phyloP scores from a whole-genome alignment of 2,888 invertebrate genomes.

The Geotrupes spiniger region DNA sequence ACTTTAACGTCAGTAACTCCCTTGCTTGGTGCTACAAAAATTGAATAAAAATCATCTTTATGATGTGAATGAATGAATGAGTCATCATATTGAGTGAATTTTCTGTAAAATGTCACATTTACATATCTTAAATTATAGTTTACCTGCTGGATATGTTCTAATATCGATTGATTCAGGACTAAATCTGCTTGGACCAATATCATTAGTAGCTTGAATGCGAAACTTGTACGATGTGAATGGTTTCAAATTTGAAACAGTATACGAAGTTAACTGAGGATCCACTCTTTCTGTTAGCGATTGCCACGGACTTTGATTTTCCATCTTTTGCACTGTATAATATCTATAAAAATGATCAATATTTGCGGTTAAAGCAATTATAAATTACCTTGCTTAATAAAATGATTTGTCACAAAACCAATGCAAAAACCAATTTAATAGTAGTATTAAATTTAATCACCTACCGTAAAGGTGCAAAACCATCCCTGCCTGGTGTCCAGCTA shows the following conservation, averaged over 20 bases:
- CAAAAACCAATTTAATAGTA: neutral
- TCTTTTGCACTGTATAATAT: conserved; percentile 89
- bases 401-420: conserved; percentile 1
- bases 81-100: too few species aligned
- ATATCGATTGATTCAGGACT: conserved; percentile 86
- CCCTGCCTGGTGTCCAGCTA: conserved; percentile 93
- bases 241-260: conserved; percentile 78
- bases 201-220: conserved; percentile 92
- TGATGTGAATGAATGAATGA: neutral
- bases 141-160: conserved; percentile 81
- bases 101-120: neutral
- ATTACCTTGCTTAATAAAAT: conserved; percentile 3
- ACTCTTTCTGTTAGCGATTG: conserved; percentile 81
- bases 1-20: conserved; percentile 80
- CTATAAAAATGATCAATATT: conserved; percentile 52
- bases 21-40: conserved; percentile 72
- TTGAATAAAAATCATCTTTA: neutral
- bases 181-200: conserved; percentile 90
- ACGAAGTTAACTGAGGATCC: conserved; percentile 82
- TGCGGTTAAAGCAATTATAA: conserved; percentile 9
- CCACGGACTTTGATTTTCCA: conserved; percentile 84
- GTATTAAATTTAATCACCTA: conserved; percentile 34
- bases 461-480: conserved; percentile 90
- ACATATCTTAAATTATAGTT: conserved; percentile 6
- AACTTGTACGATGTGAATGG: conserved; percentile 90